Evolutionary conservation across 2,888 invertebrate species (phyloP), one percentile per base, ranked within the genome.

Genomic region (Drosophila maculinotata): DNA sequence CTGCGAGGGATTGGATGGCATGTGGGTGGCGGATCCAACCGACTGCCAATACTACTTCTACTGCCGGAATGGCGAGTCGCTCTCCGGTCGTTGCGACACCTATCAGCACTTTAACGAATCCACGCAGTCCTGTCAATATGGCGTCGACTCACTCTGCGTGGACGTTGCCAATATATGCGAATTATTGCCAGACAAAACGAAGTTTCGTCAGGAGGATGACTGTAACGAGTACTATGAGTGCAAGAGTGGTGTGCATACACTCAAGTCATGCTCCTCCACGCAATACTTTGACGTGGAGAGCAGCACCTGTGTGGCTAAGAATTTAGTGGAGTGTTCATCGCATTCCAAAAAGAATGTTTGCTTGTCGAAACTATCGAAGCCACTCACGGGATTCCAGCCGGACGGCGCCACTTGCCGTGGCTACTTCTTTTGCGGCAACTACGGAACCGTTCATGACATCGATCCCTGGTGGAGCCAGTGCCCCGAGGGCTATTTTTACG

Each of bases 391-490:
- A 1, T 76, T 17, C n/a, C 59, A 64, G 7, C 1, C 78, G 2
- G 91, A 90, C 53, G 12, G 15, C 0, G 84, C 76, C 1, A 86
- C 88, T 8, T 90, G 91, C 26, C 88, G 90, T 3, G 91, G 90
- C 0, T 90, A 81, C 52, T 91, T 86, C 45, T 49, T 35, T 9
- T 90, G 90, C 42, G 36, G 59, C 4, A 52, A 80, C 31, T 15
- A 26, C 4, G 76, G 51, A 2, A 47, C 23, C 5, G 78, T 85
- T 0, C 30, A 36, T 0, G 90, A 90, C 35, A 4, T 87, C 8
- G 56, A 79, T 26, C 90, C 90, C 0, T 0, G 10, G 0, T 90
- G 90, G 90, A 8, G 14, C 26, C 89, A 87, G 56, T 90, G 90
- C 28, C 70, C 75, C 0, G 76, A 64, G 9, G 90, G 88, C 1